These are phyloP conservation scores for Caenorhabditis inopinata DNA, from an alignment of 1,140 invertebrate genomes.

Conservation along the genomic window DNA sequence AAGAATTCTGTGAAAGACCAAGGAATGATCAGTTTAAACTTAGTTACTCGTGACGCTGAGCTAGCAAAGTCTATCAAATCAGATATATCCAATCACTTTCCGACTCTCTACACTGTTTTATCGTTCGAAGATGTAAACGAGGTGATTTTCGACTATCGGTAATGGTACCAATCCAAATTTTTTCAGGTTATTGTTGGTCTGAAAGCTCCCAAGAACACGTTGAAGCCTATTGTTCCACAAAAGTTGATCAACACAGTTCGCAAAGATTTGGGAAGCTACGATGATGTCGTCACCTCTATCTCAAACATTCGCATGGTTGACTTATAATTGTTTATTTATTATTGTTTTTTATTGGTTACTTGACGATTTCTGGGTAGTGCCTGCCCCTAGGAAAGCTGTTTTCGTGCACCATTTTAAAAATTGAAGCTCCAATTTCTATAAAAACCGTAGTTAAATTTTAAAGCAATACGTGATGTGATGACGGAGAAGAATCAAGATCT, in stretches of 20 bases:
- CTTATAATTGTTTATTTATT: not conserved
- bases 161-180: not conserved
- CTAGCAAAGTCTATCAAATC: not conserved
- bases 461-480: no score
- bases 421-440: no score
- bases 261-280: not conserved
- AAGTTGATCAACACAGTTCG: slow-evolving; percentile 22
- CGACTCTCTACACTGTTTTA: not conserved
- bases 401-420: no score
- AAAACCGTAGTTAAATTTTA: no score
- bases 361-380: no score
- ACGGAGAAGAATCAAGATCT: no score
- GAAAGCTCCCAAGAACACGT: not conserved
- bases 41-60: slow-evolving; percentile 50
- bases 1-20: slow-evolving; percentile 47
- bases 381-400: no score
- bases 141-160: not conserved
- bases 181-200: not conserved
- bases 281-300: not conserved
- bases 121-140: slow-evolving; percentile 14
- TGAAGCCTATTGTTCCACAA: not conserved
- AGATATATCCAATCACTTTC: not conserved
- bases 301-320: slow-evolving; percentile 5
- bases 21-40: slow-evolving; percentile 55
- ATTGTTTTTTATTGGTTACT: not conserved